Percentiles rank a stretch among this genome's conserved stretches.
phyloP scores from a whole-genome alignment of 1,140 invertebrate genomes.

The Ridgeia piscesae region DNA sequence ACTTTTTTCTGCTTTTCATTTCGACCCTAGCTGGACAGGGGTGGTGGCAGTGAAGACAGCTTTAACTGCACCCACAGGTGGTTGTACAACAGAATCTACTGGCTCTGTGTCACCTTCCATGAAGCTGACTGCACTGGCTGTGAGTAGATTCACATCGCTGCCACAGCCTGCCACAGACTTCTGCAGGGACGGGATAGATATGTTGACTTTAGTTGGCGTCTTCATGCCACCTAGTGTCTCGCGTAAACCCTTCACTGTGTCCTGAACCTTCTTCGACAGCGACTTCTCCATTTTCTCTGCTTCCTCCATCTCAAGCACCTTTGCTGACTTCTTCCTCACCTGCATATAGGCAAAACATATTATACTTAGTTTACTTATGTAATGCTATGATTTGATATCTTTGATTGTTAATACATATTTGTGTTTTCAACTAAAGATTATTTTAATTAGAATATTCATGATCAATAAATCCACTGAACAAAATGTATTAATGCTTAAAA shows the following conservation, averaged over 20 bases:
- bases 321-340: constrained; percentile 91
- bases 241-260: background rate
- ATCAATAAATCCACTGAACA: too few relatives aligned
- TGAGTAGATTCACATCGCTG: background rate
- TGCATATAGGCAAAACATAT: constrained; percentile 11
- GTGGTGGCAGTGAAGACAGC: background rate
- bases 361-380: background rate
- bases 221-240: constrained; percentile 3
- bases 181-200: background rate
- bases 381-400: too few relatives aligned
- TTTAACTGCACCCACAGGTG: background rate
- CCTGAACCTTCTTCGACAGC: background rate
- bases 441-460: too few relatives aligned
- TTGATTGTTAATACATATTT: too few relatives aligned
- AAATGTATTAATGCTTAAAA: too few relatives aligned
- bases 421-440: too few relatives aligned
- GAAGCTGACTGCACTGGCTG: background rate
- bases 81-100: background rate
- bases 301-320: constrained; percentile 75
- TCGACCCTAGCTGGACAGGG: background rate
- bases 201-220: background rate
- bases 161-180: background rate
- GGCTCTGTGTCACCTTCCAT: background rate
- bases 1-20: background rate
- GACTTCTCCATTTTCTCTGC: constrained; percentile 79